Percentiles rank a stretch among this genome's conserved stretches.
These are phyloP conservation scores for Chironomus tentans DNA, from an alignment of 2,888 invertebrate species.

Conservation along the genomic window DNA sequence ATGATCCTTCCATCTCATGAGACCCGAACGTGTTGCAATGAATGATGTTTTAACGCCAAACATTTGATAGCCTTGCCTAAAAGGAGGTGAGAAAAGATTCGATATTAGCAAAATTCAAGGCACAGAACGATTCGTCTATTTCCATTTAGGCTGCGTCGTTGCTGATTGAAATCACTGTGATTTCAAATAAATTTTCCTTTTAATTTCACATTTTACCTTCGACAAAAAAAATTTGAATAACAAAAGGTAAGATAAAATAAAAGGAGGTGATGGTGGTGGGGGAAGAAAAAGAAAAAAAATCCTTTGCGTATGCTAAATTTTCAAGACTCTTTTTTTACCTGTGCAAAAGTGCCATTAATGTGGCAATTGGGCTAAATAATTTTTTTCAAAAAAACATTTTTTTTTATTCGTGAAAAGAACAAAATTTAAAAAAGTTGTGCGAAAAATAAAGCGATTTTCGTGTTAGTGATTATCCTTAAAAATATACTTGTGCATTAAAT, in stretches of 20 bases:
- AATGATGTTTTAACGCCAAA: slow-evolving; percentile 77
- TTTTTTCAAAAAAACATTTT: not conserved
- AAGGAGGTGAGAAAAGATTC: too few relatives aligned
- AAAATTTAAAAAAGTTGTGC: slow-evolving; percentile 21
- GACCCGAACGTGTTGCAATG: slow-evolving; percentile 82
- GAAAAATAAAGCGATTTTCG: slow-evolving; percentile 28
- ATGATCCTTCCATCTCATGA: slow-evolving; percentile 80
- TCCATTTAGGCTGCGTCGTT: slow-evolving; percentile 33
- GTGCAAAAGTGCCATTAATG: slow-evolving; percentile 88
- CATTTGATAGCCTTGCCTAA: slow-evolving; percentile 80
- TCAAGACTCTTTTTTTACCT: slow-evolving; percentile 60
- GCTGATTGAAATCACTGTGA: slow-evolving; percentile 23
- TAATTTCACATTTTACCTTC: slow-evolving; percentile 11
- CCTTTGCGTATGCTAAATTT: slow-evolving; percentile 22
- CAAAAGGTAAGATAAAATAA: slow-evolving; percentile 10
- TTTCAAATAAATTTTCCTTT: slow-evolving; percentile 19
- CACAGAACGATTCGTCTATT: too few relatives aligned
- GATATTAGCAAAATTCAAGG: too few relatives aligned
- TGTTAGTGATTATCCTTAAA: slow-evolving; percentile 17
- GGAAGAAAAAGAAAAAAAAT: slow-evolving; percentile 6
- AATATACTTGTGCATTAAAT: not conserved
- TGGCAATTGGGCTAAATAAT: slow-evolving; percentile 79
- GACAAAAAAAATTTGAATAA: not conserved
- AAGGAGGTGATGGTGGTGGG: not conserved
- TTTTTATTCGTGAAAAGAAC: not conserved